Percentiles rank a stretch among this genome's conserved stretches.
phyloP scores from a whole-genome alignment of 2,888 invertebrate species.

The Melieria crassipennis region DNA sequence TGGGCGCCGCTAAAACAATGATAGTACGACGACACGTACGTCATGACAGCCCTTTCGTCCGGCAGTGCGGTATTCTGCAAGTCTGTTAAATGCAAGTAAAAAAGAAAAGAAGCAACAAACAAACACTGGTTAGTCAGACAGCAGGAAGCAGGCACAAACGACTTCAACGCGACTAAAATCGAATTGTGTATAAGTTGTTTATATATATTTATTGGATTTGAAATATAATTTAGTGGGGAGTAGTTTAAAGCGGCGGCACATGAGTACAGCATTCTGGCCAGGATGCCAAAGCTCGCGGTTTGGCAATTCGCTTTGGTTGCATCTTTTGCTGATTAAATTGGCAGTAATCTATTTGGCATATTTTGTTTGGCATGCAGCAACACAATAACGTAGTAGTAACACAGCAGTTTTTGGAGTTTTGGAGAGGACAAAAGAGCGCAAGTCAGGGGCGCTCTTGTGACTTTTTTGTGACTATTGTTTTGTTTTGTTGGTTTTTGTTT shows the following conservation, averaged over 20 bases:
- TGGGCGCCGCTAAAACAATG: conserved; percentile 99
- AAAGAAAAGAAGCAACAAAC: conserved; percentile 50
- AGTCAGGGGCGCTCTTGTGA: too few species aligned
- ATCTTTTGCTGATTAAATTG: background rate
- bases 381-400: too few species aligned
- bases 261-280: background rate
- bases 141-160: conserved; percentile 37
- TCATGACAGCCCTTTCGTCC: conserved; percentile 99
- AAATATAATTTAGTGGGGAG: too few species aligned
- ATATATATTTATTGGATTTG: background rate
- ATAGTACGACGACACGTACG: conserved; percentile 99
- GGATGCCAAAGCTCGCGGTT: background rate
- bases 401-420: too few species aligned
- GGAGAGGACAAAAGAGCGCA: too few species aligned
- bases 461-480: too few species aligned
- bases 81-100: conserved; percentile 62
- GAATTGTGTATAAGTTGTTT: background rate
- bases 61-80: conserved; percentile 95
- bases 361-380: too few species aligned
- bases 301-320: background rate
- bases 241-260: too few species aligned
- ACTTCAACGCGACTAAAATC: background rate
- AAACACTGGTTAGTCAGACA: conserved; percentile 40
- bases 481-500: too few species aligned
- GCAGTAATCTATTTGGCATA: too few species aligned